These are phyloP conservation scores for Eleutherodactylus coqui DNA, from an alignment of 2,797 vertebrate species.

Conservation along the genomic window DNA sequence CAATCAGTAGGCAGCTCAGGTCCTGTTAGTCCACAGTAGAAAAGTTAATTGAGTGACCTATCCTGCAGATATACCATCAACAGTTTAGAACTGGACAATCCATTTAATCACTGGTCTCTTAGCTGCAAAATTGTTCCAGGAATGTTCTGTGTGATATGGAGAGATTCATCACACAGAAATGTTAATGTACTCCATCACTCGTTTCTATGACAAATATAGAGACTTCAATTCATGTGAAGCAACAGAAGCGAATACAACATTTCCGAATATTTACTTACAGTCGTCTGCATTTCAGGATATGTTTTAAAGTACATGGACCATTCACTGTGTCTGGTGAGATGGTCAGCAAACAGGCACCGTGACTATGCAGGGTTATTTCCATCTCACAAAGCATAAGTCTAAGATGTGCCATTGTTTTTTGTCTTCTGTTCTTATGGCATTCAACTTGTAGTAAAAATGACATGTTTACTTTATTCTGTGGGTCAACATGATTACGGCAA, in stretches of 20 bases:
- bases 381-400: background rate
- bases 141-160: slow-evolving; percentile 14
- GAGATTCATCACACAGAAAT: background rate
- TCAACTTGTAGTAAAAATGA: too few relatives aligned
- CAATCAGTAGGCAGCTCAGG: too few relatives aligned
- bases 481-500: too few relatives aligned
- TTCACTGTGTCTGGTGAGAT: background rate
- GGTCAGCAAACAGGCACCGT: background rate
- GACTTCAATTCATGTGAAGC: background rate
- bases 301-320: background rate
- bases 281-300: background rate
- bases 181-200: slow-evolving; percentile 38
- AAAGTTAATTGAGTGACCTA: too few relatives aligned
- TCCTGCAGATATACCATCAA: too few relatives aligned
- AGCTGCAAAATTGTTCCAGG: slow-evolving; percentile 30
- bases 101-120: slow-evolving; percentile 8
- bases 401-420: too few relatives aligned
- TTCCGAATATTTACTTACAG: slow-evolving; percentile 1
- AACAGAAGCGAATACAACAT: slow-evolving; percentile 2
- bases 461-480: too few relatives aligned
- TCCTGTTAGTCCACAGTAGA: too few relatives aligned
- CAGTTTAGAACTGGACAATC: too few relatives aligned
- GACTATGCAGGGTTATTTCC: background rate
- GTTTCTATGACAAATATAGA: slow-evolving; percentile 5
- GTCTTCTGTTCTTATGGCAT: too few relatives aligned